Evolutionary conservation across 2,888 invertebrate species (phyloP).

Genomic region (Linyphia triangularis): DNA sequence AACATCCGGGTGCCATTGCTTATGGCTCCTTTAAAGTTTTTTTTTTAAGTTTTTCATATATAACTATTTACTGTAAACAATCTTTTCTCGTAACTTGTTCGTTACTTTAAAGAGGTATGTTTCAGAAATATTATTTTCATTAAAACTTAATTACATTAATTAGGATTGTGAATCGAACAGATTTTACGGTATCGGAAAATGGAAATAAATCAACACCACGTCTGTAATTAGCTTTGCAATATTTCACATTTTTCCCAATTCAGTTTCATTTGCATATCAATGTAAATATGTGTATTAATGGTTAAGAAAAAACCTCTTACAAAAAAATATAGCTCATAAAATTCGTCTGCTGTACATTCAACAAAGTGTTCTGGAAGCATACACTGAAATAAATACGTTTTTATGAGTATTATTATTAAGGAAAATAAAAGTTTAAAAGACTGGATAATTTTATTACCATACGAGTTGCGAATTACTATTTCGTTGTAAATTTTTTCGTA

Average conservation of each 20-base stretch:
- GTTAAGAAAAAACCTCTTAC: no score
- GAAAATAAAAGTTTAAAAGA: not conserved
- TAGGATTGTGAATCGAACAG: not conserved
- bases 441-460: not conserved
- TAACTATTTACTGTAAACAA: conserved; percentile 70
- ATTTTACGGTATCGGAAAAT: conserved; percentile 53
- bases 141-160: not conserved
- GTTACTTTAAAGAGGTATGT: conserved; percentile 24
- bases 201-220: conserved; percentile 63
- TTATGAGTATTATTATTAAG: not conserved
- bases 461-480: not conserved
- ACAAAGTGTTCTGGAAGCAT: not conserved
- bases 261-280: conserved; percentile 19
- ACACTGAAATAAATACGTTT: not conserved
- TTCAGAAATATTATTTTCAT: not conserved
- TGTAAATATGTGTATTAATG: conserved; percentile 13
- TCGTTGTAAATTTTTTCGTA: not conserved
- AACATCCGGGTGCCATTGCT: conserved; percentile 75
- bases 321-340: no score
- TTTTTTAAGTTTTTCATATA: conserved; percentile 69
- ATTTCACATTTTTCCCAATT: conserved; percentile 33
- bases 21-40: conserved; percentile 74
- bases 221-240: conserved; percentile 58
- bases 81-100: conserved; percentile 62
- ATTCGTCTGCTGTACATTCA: not conserved